These are phyloP conservation scores for Sebastes vulpes DNA, from an alignment of 2,797 vertebrate genomes.

Conservation along the genomic window DNA sequence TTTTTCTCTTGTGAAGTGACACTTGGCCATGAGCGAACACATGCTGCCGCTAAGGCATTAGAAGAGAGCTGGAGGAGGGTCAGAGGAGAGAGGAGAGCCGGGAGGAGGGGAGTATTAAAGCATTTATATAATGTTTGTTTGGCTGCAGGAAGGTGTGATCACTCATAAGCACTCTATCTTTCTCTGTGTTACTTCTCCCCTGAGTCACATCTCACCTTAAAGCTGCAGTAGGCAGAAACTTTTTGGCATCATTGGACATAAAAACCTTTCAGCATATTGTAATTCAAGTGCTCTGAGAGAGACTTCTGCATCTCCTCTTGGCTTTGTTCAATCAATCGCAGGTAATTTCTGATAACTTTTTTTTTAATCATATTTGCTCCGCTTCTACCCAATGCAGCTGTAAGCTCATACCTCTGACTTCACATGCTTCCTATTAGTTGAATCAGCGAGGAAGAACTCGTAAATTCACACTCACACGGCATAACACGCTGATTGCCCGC, in stretches of 20 bases:
- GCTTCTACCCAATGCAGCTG: not conserved
- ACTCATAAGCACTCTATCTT: not conserved
- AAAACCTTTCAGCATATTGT: too few species aligned
- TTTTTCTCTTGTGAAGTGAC: conserved; percentile 7
- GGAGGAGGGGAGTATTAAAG: conserved; percentile 1
- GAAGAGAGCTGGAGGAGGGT: conserved; percentile 36
- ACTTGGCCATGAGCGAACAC: conserved; percentile 14
- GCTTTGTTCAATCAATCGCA: too few species aligned
- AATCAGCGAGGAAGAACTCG: conserved; percentile 41
- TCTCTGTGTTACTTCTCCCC: conserved; percentile 29
- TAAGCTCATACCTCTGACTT: conserved; percentile 19
- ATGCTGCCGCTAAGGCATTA: not conserved
- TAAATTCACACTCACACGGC: conserved; percentile 21
- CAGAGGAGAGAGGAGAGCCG: conserved; percentile 52
- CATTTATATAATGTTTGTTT: conserved; percentile 12
- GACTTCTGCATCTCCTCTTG: too few species aligned
- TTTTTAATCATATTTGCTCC: too few species aligned
- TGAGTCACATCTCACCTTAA: conserved; percentile 42
- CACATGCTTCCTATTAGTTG: conserved; percentile 72
- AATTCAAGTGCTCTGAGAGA: too few species aligned
- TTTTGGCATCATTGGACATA: too few species aligned
- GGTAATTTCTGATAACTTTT: too few species aligned
- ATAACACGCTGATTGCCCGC: conserved; percentile 8
- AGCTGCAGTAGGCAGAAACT: too few species aligned
- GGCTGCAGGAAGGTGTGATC: conserved; percentile 20